Conservation (phyloP, 2,113 vertebrate species). For the Excalfactoria chinensis region DNA sequence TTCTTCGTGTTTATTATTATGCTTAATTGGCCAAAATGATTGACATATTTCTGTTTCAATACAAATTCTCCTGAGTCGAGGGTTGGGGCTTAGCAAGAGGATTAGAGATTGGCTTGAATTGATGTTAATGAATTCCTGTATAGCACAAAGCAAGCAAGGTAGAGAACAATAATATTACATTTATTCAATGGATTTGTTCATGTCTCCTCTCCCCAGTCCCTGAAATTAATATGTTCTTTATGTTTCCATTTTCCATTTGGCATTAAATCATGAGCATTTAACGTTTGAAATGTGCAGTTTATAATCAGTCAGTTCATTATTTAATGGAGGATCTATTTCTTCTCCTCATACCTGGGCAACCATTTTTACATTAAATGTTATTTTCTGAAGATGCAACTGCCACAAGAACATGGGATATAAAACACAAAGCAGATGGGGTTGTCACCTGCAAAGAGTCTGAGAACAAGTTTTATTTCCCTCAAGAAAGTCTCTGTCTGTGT, state of each 20-base stretch:
- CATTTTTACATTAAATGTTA: background rate
- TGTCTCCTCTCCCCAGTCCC: background rate
- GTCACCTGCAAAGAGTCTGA: slow-evolving; percentile 14
- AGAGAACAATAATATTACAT: background rate
- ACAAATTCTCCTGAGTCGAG: background rate
- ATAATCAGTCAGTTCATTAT: background rate
- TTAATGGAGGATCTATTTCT: background rate
- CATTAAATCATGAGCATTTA: background rate
- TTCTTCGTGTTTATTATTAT: slow-evolving; percentile 34
- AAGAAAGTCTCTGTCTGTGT: slow-evolving; percentile 15
- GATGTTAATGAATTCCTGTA: slow-evolving; percentile 32
- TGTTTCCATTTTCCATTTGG: background rate
- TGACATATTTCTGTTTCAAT: slow-evolving; percentile 35
- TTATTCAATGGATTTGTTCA: background rate
- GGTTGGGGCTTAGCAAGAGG: background rate
- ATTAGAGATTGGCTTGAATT: slow-evolving; percentile 24
- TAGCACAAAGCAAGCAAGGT: background rate
- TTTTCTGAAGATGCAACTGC: background rate
- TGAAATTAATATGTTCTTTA: background rate
- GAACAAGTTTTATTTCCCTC: slow-evolving; percentile 49
- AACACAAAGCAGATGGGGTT: slow-evolving; percentile 30
- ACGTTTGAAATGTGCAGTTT: background rate
- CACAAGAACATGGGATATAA: background rate
- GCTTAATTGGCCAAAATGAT: slow-evolving; percentile 41
- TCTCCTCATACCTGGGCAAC: background rate